These are phyloP conservation scores for Apoderus coryli DNA, from an alignment of 2,888 invertebrate species.

Conservation along the genomic window DNA sequence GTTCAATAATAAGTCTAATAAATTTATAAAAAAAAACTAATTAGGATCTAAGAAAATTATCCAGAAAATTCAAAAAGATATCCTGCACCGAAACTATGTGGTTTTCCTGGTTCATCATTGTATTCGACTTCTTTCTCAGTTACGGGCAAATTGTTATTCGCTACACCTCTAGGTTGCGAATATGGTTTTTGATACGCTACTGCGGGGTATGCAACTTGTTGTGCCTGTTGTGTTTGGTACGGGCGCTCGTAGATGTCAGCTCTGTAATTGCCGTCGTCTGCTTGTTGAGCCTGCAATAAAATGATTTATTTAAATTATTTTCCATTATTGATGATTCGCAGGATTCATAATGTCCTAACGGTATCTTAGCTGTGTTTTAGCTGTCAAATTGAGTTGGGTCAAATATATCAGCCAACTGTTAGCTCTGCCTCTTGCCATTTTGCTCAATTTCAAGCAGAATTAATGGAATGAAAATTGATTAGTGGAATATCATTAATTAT, in stretches of 20 bases:
- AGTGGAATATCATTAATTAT: too few species aligned
- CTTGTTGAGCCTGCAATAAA: slow-evolving; percentile 6
- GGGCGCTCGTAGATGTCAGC: slow-evolving; percentile 22
- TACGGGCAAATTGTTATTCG: slow-evolving; percentile 17
- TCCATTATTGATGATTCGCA: too few species aligned
- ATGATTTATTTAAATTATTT: slow-evolving; percentile 2
- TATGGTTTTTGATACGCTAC: slow-evolving; percentile 12
- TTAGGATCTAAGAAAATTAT: too few species aligned
- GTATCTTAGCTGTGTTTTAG: too few species aligned
- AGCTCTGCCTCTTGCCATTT: too few species aligned
- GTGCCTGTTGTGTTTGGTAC: slow-evolving; percentile 13
- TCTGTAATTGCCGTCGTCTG: slow-evolving; percentile 26
- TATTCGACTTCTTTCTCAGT: slow-evolving; percentile 26
- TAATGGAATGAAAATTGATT: too few species aligned
- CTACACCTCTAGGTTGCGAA: slow-evolving; percentile 11
- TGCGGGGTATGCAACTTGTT: slow-evolving; percentile 8
- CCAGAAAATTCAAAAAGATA: slow-evolving; percentile 48
- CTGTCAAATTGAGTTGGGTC: too few species aligned
- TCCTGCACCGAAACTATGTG: slow-evolving; percentile 46
- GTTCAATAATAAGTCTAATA: too few species aligned
- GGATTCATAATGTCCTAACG: too few species aligned
- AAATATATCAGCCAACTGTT: too few species aligned
- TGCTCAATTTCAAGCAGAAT: too few species aligned
- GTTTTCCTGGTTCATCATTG: slow-evolving; percentile 32
- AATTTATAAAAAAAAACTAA: too few species aligned